These are phyloP conservation scores for Aphrocallistes beatrix DNA, from an alignment of 37 sponge, comb jelly and placozoan genomes.

Conservation along the genomic window DNA sequence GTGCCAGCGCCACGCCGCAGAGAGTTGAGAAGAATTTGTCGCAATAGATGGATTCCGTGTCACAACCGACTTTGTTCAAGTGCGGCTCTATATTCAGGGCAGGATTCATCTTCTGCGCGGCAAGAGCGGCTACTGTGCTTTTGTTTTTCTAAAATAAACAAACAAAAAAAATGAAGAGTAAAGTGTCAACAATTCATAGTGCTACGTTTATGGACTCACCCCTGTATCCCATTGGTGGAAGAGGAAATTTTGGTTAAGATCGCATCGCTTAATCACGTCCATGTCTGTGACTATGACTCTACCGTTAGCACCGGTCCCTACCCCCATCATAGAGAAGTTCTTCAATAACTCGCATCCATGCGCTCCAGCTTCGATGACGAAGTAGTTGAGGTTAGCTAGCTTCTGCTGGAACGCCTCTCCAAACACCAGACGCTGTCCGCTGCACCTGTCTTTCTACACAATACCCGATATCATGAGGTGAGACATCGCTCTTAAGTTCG, in stretches of 20 bases:
- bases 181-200: no score
- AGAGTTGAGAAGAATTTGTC: conserved; percentile 79
- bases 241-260: conserved; percentile 93
- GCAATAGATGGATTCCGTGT: conserved; percentile 67
- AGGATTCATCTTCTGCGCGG: conserved; percentile 84
- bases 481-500: no score
- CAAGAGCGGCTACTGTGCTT: conserved; percentile 63
- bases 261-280: conserved; percentile 92
- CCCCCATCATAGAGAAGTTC: conserved; percentile 93
- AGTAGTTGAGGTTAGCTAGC: conserved; percentile 38
- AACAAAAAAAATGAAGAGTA: background rate
- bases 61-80: conserved; percentile 82
- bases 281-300: conserved; percentile 83
- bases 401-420: conserved; percentile 61
- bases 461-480: no score
- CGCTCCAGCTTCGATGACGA: conserved; percentile 86
- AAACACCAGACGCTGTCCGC: conserved; percentile 69
- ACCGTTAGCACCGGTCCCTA: conserved; percentile 55
- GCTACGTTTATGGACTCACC: no score
- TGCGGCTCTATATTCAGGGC: conserved; percentile 55
- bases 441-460: conserved; percentile 33
- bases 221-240: conserved; percentile 84
- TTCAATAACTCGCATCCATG: conserved; percentile 96
- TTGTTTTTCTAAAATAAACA: conserved; percentile 61
- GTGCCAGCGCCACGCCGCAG: conserved; percentile 75